A percentile compares a stretch with the other conserved stretches of the same genome.
phyloP scores from a whole-genome alignment of 2,113 vertebrate genomes.

The Chiloscyllium plagiosum region DNA sequence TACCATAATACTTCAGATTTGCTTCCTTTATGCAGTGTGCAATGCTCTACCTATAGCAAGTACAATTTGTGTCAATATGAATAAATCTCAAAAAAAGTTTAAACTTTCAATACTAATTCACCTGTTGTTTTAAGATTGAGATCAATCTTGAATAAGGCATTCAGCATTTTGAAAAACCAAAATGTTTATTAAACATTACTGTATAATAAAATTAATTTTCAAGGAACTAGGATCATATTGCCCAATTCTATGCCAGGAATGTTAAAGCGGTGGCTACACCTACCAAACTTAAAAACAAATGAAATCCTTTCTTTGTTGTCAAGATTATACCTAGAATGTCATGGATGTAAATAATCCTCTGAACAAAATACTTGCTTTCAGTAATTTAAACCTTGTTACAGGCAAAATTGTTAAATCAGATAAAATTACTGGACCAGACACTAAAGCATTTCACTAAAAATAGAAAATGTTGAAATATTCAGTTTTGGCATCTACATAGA shows the following conservation, averaged over 20 bases:
- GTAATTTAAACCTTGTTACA: neutral
- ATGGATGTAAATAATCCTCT: neutral
- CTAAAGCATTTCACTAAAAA: neutral
- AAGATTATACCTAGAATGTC: neutral
- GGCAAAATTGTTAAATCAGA: neutral
- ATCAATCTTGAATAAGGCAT: no score
- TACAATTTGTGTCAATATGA: neutral
- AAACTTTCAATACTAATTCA: neutral
- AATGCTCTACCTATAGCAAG: neutral
- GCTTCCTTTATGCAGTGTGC: neutral
- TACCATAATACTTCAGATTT: neutral
- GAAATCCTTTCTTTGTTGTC: neutral
- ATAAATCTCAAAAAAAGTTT: neutral
- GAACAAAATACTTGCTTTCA: neutral
- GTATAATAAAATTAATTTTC: neutral
- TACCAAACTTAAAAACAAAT: neutral
- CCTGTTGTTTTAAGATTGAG: no score
- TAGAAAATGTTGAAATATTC: neutral
- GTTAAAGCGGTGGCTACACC: neutral
- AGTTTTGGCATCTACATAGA: neutral
- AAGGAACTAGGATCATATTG: neutral
- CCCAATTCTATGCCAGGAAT: neutral
- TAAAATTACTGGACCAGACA: neutral
- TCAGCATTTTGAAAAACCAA: neutral
- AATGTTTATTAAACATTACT: neutral